Evolutionary conservation across 2,888 invertebrate species (phyloP), one percentile per base, ranked within the genome.

Genomic region (Entomobrya multifasciata): DNA sequence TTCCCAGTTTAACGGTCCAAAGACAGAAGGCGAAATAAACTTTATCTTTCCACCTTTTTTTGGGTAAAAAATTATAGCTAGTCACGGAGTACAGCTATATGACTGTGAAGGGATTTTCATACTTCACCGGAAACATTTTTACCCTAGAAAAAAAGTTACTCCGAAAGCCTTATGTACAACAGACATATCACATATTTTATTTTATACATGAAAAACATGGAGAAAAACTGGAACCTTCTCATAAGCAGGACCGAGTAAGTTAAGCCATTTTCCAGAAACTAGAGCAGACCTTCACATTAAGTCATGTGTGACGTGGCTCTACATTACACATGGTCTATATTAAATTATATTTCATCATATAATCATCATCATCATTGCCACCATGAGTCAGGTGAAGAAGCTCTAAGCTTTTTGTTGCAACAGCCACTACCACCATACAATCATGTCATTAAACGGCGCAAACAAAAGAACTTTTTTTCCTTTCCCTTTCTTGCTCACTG

Each of bases 191-290:
- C 60, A 60, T 55, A 55, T 65, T 65, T 27, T 30, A 30, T n/a
- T 27, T 25, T 72, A 82, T 57, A 57, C 81, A n/a, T n/a, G 41
- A 80, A 72, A 70, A 6, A 82, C 47, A 47, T 15, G 15, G n/a
- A 44, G 44, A 72, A 70, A 80, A 67, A 15, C 67, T 22, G 47
- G 47, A n/a, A n/a, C 27, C 44, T 49, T 1, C 17, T 44, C 57
- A 70, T 20, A n/a, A n/a, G n/a, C n/a, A n/a, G n/a, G n/a, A n/a
- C 81, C 70, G 57, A 15, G 25, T 36, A 57, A 49, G 76, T 44
- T 77, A 77, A 77, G 77, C 67, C 47, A 27, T 84, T 57, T 67
- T 77, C 41, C 13, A 20, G 44, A 84, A 84, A 84, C 84, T 84
- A 57, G 84, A 77, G 70, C 84, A 77, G 47, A 67, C n/a, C 25